Evolutionary conservation across 2,113 vertebrate genomes (phyloP).

Genomic region (Peucedramus taeniatus): DNA sequence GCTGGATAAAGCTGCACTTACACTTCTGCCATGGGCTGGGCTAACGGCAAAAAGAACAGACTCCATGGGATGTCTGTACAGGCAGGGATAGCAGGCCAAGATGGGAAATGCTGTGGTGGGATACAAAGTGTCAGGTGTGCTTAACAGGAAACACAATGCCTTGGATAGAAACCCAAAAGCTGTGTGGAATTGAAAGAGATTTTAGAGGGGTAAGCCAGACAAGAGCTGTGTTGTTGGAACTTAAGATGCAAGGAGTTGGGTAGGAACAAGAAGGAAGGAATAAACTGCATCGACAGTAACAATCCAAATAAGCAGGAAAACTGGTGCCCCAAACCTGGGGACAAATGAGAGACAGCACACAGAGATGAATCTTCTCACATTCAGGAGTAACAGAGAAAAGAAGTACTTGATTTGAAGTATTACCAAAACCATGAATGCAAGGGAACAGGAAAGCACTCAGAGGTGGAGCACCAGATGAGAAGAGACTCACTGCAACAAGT

Average conservation of each 20-base stretch:
- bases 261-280: background rate
- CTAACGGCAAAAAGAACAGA: background rate
- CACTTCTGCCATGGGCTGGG: background rate
- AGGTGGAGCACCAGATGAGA: background rate
- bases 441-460: background rate
- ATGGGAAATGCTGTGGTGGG: fast-evolving
- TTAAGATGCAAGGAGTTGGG: background rate
- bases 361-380: background rate
- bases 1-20: background rate
- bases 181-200: background rate
- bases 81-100: background rate
- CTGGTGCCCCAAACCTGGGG: background rate
- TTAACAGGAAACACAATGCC: fast-evolving
- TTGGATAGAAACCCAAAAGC: background rate
- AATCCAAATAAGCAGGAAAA: background rate
- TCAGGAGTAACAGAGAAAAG: background rate
- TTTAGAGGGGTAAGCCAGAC: background rate
- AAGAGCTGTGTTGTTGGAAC: background rate
- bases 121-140: background rate
- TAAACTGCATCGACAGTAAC: background rate
- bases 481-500: background rate
- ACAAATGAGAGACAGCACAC: background rate
- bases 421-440: background rate
- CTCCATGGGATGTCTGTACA: background rate
- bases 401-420: background rate